Percentiles rank a stretch among this genome's conserved stretches.
phyloP scores from a whole-genome alignment of 2,797 vertebrate genomes.

The Cryptoprocta ferox region DNA sequence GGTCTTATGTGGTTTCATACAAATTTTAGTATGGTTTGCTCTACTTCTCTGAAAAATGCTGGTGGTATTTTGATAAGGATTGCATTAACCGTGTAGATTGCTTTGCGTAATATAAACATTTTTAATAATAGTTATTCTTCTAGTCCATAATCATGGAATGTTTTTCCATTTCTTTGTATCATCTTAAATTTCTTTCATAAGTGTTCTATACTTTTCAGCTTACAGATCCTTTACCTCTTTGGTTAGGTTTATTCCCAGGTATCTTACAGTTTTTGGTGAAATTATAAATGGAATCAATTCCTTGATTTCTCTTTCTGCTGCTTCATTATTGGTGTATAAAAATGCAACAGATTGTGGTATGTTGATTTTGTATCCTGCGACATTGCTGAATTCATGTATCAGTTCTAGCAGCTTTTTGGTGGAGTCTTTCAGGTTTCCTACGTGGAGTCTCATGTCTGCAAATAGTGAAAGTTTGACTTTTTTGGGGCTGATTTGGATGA shows the following conservation, averaged over 20 bases:
- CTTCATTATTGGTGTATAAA: neutral
- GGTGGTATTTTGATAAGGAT: neutral
- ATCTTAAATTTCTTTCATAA: neutral
- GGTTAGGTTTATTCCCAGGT: neutral
- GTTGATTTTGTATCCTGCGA: neutral
- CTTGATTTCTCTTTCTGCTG: neutral
- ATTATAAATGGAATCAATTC: neutral
- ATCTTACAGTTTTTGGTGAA: neutral
- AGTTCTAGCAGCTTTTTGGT: neutral
- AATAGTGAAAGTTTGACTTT: neutral
- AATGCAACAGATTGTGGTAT: neutral
- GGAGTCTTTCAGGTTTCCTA: neutral
- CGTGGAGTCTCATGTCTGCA: neutral
- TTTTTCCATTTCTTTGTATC: neutral
- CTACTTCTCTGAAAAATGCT: neutral
- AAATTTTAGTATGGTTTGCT: neutral
- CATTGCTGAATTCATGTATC: neutral
- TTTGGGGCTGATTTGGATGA: neutral
- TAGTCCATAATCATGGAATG: neutral
- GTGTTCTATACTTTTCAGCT: neutral
- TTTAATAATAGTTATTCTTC: neutral
- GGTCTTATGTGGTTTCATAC: neutral
- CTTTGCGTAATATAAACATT: neutral
- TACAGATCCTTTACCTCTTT: neutral
- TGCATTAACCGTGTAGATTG: neutral